Percentiles rank a stretch among this genome's conserved stretches.
phyloP scores from a whole-genome alignment of 2,888 invertebrate species.

The Anthrax anthrax region DNA sequence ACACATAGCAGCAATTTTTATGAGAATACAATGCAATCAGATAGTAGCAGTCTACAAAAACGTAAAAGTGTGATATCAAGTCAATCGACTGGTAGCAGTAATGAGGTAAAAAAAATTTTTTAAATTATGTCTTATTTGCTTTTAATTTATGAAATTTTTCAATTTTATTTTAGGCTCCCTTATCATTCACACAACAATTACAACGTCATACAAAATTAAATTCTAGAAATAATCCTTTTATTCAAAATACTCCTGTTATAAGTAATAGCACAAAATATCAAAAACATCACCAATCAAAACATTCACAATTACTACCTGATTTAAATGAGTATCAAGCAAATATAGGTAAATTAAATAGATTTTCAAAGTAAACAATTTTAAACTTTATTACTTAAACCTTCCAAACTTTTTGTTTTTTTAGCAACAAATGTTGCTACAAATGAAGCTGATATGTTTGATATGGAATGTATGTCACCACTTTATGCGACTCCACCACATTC shows the following conservation, averaged over 20 bases:
- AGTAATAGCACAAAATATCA: conserved; percentile 27
- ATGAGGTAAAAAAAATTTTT: conserved; percentile 24
- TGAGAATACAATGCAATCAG: conserved; percentile 36
- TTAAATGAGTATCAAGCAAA: conserved; percentile 31
- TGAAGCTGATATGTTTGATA: conserved; percentile 34
- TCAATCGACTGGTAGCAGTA: conserved; percentile 36
- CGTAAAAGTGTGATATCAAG: conserved; percentile 36
- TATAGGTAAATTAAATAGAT: conserved; percentile 19
- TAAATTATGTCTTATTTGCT: not conserved
- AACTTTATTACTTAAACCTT: too few species aligned
- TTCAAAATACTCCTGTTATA: conserved; percentile 24
- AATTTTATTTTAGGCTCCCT: conserved; percentile 37
- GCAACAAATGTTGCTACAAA: conserved; percentile 20
- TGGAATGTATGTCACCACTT: conserved; percentile 46
- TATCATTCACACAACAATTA: conserved; percentile 86
- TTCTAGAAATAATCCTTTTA: conserved; percentile 30
- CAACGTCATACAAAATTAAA: conserved; percentile 41
- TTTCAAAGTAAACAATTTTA: too few species aligned
- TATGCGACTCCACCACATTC: conserved; percentile 72
- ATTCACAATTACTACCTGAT: conserved; percentile 33
- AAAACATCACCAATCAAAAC: conserved; percentile 19
- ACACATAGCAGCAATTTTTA: conserved; percentile 36
- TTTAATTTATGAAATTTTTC: not conserved
- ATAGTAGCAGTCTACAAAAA: conserved; percentile 34
- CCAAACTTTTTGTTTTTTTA: not conserved